These are phyloP conservation scores for Indicator maculatus DNA, from an alignment of 2,113 vertebrate genomes.

Conservation along the genomic window DNA sequence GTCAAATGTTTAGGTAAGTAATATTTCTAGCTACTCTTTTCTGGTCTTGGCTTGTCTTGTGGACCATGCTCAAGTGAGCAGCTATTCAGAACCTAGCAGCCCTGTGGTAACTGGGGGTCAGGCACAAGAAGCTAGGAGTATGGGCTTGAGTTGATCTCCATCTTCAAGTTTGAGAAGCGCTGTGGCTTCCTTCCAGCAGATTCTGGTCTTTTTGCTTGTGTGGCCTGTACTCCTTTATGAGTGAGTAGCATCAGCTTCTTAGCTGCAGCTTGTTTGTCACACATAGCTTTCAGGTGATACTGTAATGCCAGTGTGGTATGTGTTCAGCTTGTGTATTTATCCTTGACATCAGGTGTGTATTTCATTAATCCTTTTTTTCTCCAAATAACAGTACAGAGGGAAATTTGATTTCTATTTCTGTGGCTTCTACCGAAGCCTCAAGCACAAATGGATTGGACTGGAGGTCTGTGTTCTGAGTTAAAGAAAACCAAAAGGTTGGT, in stretches of 20 bases:
- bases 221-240: neutral
- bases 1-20: constrained; percentile 95
- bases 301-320: neutral
- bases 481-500: neutral
- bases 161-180: neutral
- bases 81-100: neutral
- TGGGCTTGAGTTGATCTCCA: neutral
- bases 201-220: neutral
- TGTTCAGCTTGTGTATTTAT: neutral
- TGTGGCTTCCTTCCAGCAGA: neutral
- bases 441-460: neutral
- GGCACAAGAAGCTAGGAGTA: neutral
- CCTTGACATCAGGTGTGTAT: neutral
- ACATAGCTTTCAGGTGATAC: neutral
- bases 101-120: neutral
- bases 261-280: neutral
- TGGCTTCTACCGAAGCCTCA: neutral
- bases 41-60: neutral
- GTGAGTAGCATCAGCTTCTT: neutral
- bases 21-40: neutral
- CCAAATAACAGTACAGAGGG: neutral
- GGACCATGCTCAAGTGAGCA: neutral
- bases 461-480: neutral
- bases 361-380: neutral
- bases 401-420: neutral